Percentiles rank a stretch among this genome's conserved stretches.
phyloP scores from a whole-genome alignment of 2,888 invertebrate genomes.

The Aproaerema taeniolella region DNA sequence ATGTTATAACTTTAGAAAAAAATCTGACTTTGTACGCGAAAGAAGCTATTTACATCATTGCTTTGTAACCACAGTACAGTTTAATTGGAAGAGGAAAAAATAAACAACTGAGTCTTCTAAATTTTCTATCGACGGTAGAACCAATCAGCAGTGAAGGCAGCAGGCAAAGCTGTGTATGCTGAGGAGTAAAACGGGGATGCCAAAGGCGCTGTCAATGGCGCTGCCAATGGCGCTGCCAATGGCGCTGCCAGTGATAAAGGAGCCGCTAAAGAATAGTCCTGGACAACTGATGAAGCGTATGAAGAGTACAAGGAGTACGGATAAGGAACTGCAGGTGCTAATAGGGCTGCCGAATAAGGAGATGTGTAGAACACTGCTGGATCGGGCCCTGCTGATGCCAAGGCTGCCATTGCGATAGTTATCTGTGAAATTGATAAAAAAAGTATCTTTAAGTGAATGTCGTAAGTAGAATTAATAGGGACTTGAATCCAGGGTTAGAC shows the following conservation, averaged over 20 bases:
- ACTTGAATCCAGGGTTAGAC: too few relatives aligned
- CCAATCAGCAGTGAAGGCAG: conserved; percentile 32
- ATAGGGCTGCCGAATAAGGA: conserved; percentile 1
- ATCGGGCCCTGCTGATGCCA: neutral
- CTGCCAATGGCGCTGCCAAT: neutral
- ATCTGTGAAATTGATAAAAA: neutral
- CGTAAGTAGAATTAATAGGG: neutral
- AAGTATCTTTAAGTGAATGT: neutral
- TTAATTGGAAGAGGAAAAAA: too few relatives aligned
- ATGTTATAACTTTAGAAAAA: too few relatives aligned
- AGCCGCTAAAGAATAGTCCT: neutral
- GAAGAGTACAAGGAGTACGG: conserved; percentile 34
- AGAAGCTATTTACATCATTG: too few relatives aligned
- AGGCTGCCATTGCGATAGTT: neutral
- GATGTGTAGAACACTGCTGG: neutral
- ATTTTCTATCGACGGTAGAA: conserved; percentile 29
- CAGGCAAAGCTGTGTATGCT: conserved; percentile 23
- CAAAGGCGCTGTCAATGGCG: neutral
- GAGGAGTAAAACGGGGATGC: conserved; percentile 10
- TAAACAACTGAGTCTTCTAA: too few relatives aligned
- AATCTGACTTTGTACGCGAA: too few relatives aligned
- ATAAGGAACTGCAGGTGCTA: conserved; percentile 16
- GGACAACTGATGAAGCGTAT: conserved; percentile 28
- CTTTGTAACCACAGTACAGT: too few relatives aligned
- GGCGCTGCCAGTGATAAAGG: neutral